Evolutionary conservation across 1,140 invertebrate genomes (phyloP), one percentile per base, ranked within the genome.

Genomic region (Caenorhabditis brenneri): DNA sequence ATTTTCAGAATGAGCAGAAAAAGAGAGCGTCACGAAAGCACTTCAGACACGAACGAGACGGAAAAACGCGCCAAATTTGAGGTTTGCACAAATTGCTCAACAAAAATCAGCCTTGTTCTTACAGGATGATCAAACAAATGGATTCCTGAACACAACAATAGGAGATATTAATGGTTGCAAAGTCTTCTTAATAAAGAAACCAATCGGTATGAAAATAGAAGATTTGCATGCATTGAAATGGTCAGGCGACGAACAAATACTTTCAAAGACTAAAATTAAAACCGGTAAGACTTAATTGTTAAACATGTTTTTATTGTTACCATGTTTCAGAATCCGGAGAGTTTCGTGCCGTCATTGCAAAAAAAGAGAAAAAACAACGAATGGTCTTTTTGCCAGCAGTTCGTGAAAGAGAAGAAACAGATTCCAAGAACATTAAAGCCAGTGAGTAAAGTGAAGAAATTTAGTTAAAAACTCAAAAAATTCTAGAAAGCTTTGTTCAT

Each of bases 401-500:
- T 6, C 33, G 36, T 10, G 65, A 74, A 24, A 33, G 65, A 42
- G 65, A 74, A 31, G 65, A 74, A 22, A 9, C 4, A 2, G 65
- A 74, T 46, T 74, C 65, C 1, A 74, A 74, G 22, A 74, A 74
- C 27, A 39, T 74, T 24, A 74, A 74, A 74, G 65, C 65, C 24
- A 33, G 65, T 74, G 36, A 74, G 58, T 51, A 19, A 42, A 6
- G 5, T 42, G 42, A 46, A 9, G 16, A 1, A 4, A 46, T 51
- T 51, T 6, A 51, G 49, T 51, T 51, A n/a, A n/a, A n/a, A n/a
- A n/a, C n/a, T n/a, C n/a, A n/a, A n/a, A n/a, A n/a, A n/a, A n/a
- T n/a, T n/a, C 9, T n/a, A 74, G 65, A 42, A n/a, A 39, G n/a
- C 22, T 74, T 42, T n/a, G 36, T 74, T n/a, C 7, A 39, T 12